These are phyloP conservation scores for Stenoptilia bipunctidactyla DNA, from an alignment of 2,888 invertebrate species.

Conservation along the genomic window DNA sequence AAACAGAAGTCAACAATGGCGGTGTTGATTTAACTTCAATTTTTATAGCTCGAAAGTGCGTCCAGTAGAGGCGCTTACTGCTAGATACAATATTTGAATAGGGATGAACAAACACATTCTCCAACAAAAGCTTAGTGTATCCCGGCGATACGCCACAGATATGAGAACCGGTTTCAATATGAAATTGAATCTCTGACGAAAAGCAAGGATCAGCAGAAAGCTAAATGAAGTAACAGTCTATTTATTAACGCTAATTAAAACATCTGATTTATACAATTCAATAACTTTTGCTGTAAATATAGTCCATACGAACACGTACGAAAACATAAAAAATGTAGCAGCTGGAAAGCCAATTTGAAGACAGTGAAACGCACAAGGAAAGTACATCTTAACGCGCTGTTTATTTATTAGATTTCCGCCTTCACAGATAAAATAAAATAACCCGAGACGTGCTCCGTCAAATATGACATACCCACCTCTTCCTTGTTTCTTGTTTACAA, in stretches of 20 bases:
- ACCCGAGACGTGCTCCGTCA: slow-evolving; percentile 32
- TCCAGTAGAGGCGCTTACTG: slow-evolving; percentile 21
- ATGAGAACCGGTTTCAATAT: too few relatives aligned
- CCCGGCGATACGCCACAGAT: slow-evolving; percentile 15
- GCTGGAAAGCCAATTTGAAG: too few relatives aligned
- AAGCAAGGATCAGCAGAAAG: too few relatives aligned
- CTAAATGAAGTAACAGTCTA: too few relatives aligned
- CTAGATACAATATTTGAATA: slow-evolving; percentile 35
- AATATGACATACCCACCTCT: slow-evolving; percentile 28
- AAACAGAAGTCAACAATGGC: not conserved
- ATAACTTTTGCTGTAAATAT: too few relatives aligned
- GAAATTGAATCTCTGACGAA: too few relatives aligned
- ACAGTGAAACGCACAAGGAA: too few relatives aligned
- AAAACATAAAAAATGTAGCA: too few relatives aligned
- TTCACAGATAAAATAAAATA: slow-evolving; percentile 30
- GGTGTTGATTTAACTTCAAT: slow-evolving; percentile 23
- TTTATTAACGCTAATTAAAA: too few relatives aligned
- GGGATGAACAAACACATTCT: slow-evolving; percentile 23
- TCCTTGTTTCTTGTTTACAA: slow-evolving; percentile 41
- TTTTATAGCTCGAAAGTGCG: slow-evolving; percentile 21
- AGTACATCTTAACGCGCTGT: too few relatives aligned
- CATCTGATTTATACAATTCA: too few relatives aligned
- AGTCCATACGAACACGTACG: too few relatives aligned
- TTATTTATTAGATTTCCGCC: slow-evolving; percentile 46
- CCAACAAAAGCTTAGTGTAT: slow-evolving; percentile 24